A percentile compares a stretch with the other conserved stretches of the same genome.
Evolutionary conservation across 2,113 vertebrate genomes (phyloP).

Genomic region (Campylomormyrus tamandua): DNA sequence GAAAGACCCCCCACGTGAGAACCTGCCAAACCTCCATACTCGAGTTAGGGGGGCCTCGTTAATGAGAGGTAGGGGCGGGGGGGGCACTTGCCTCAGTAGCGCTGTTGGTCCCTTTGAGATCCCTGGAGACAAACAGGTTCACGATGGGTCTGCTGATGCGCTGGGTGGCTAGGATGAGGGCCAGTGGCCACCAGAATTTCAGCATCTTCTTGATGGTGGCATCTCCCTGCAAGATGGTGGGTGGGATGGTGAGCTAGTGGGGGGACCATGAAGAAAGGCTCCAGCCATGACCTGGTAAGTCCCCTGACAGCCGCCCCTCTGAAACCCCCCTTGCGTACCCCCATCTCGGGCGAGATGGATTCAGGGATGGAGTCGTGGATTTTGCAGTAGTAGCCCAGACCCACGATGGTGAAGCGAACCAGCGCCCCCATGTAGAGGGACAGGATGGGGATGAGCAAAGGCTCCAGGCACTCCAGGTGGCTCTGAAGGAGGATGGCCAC

Average conservation of each 20-base stretch:
- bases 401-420: slow-evolving; percentile 84
- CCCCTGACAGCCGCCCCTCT: not conserved
- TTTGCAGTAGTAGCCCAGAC: slow-evolving; percentile 89
- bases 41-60: not conserved
- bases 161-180: slow-evolving; percentile 70
- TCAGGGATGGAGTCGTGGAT: slow-evolving; percentile 90
- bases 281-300: too few species aligned
- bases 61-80: not conserved
- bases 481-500: slow-evolving; percentile 94
- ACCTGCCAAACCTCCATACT: not conserved
- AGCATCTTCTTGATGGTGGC: slow-evolving; percentile 93
- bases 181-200: slow-evolving; percentile 58
- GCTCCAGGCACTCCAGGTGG: slow-evolving; percentile 87
- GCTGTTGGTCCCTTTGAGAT: slow-evolving; percentile 45
- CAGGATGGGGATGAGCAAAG: slow-evolving; percentile 88
- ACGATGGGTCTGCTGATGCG: slow-evolving; percentile 93
- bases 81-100: slow-evolving; percentile 37
- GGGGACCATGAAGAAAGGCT: not conserved
- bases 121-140: slow-evolving; percentile 94
- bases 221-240: slow-evolving; percentile 68
- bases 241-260: not conserved
- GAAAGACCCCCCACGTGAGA: not conserved
- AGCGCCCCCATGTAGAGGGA: slow-evolving; percentile 95
- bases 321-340: slow-evolving; percentile 54
- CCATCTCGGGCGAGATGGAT: slow-evolving; percentile 79